phyloP scores from a whole-genome alignment of 2,113 vertebrate genomes.

The Zosterops borbonicus region DNA sequence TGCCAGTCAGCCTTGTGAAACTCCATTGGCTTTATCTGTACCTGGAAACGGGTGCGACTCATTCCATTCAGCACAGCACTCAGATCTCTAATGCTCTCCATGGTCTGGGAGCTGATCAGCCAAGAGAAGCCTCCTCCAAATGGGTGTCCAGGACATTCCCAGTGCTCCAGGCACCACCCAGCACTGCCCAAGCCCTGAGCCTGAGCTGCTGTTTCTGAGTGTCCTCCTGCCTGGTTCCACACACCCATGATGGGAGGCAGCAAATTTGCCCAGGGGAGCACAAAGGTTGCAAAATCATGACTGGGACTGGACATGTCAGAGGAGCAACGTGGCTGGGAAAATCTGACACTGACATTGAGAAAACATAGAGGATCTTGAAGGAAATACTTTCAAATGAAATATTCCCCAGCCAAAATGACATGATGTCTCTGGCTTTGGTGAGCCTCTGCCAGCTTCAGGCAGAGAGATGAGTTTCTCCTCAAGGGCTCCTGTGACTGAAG shows the following conservation, averaged over 20 bases:
- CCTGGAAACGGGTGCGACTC: background rate
- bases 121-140: background rate
- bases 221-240: no score
- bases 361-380: background rate
- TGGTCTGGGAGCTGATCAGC: background rate
- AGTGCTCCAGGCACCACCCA: background rate
- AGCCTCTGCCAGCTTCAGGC: background rate
- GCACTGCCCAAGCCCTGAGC: rapidly evolving
- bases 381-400: background rate
- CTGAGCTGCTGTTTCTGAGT: background rate
- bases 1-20: conserved; percentile 61
- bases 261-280: background rate
- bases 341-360: background rate
- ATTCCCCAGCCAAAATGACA: background rate
- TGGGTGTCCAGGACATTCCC: background rate
- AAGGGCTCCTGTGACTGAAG: background rate
- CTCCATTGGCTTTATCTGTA: conserved; percentile 20
- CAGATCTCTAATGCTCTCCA: background rate
- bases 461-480: background rate
- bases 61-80: background rate
- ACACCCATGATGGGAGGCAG: rapidly evolving
- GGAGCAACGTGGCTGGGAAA: background rate
- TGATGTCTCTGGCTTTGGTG: rapidly evolving
- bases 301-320: background rate
- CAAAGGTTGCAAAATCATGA: background rate